These are phyloP conservation scores for Bungarus multicinctus DNA, from an alignment of 2,113 vertebrate species.

Conservation along the genomic window DNA sequence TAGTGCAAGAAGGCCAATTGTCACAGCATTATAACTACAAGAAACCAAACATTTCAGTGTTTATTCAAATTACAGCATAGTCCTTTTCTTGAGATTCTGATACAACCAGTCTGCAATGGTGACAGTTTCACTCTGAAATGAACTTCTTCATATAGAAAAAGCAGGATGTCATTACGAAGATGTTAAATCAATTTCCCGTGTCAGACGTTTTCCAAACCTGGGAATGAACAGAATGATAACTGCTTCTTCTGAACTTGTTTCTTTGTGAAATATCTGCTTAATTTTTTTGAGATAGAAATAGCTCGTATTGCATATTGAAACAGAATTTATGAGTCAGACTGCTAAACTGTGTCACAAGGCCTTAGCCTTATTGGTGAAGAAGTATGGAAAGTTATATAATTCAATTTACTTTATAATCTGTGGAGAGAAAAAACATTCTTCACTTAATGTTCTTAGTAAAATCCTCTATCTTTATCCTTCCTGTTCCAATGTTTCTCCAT, in stretches of 20 bases:
- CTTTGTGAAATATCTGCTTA: slow-evolving; percentile 8
- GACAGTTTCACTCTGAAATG: slow-evolving; percentile 5
- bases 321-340: not conserved
- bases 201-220: slow-evolving; percentile 2
- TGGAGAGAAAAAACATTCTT: not conserved
- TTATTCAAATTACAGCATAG: not conserved
- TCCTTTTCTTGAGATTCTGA: not conserved
- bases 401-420: not conserved
- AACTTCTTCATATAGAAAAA: slow-evolving; percentile 7
- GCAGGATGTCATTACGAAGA: slow-evolving; percentile 20
- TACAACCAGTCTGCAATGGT: not conserved
- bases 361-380: not conserved
- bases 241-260: slow-evolving; percentile 6
- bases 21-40: not conserved
- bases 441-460: not conserved
- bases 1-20: no score
- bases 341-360: not conserved
- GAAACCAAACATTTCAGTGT: not conserved
- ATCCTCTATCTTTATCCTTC: not conserved
- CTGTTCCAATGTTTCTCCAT: not conserved
- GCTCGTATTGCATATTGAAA: not conserved
- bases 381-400: not conserved
- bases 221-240: slow-evolving; percentile 4
- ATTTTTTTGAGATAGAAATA: slow-evolving; percentile 1
- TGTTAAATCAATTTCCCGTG: slow-evolving; percentile 15